These are phyloP conservation scores for Cyrtorhinus lividipennis DNA, from an alignment of 1,140 invertebrate genomes.

Conservation along the genomic window DNA sequence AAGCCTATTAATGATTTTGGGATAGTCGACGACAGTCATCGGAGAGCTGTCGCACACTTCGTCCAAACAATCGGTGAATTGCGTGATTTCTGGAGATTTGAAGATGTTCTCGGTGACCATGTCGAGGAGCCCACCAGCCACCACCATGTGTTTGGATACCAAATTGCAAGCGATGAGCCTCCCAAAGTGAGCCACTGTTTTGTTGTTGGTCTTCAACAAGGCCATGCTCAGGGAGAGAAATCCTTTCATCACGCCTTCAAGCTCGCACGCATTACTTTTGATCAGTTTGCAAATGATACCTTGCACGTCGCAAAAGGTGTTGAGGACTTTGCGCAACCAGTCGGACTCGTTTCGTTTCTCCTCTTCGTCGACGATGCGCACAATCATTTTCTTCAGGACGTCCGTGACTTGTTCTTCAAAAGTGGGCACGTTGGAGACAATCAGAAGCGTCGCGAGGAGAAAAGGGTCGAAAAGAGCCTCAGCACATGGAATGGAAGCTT, in stretches of 20 bases:
- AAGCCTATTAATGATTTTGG: constrained; percentile 32
- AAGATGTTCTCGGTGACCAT: constrained; percentile 35
- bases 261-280: constrained; percentile 35
- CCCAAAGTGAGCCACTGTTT: constrained; percentile 33
- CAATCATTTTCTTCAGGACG: constrained; percentile 34
- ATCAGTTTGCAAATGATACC: constrained; percentile 34
- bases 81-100: constrained; percentile 29
- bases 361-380: constrained; percentile 33
- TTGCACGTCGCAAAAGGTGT: constrained; percentile 30
- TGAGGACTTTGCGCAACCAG: constrained; percentile 36
- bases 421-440: constrained; percentile 32
- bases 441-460: constrained; percentile 35
- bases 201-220: constrained; percentile 31
- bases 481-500: constrained; percentile 33
- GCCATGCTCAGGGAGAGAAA: constrained; percentile 38
- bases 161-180: constrained; percentile 35
- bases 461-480: constrained; percentile 40
- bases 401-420: constrained; percentile 37
- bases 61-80: constrained; percentile 40
- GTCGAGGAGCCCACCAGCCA: constrained; percentile 33
- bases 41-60: constrained; percentile 34
- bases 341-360: constrained; percentile 32
- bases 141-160: constrained; percentile 33
- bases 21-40: constrained; percentile 34
- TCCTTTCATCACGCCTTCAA: constrained; percentile 36